Percentiles rank a stretch among this genome's conserved stretches.
Conservation (phyloP, 2,797 vertebrate species). For the Odontamblyopus lacepedii region DNA sequence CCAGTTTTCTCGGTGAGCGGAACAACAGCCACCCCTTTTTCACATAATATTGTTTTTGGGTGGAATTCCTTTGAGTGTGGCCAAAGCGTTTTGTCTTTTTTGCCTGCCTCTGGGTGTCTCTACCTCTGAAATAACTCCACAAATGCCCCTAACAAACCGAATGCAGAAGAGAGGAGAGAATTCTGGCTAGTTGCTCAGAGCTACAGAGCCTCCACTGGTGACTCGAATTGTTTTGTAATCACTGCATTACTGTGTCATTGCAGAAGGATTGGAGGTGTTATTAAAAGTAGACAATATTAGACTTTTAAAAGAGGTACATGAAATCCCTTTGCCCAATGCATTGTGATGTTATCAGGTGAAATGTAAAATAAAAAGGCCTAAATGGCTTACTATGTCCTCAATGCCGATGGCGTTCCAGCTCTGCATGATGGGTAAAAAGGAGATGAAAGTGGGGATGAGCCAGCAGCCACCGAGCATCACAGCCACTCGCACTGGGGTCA, state of each 20-base stretch:
- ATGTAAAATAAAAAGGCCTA: slow-evolving; percentile 1
- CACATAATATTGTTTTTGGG: slow-evolving; percentile 28
- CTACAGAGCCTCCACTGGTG: slow-evolving; percentile 45
- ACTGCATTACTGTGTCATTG: slow-evolving; percentile 49
- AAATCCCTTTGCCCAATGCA: slow-evolving; percentile 11
- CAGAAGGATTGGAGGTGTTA: slow-evolving; percentile 53
- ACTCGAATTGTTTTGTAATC: slow-evolving; percentile 57
- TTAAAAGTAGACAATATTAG: slow-evolving; percentile 43
- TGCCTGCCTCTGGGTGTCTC: slow-evolving; percentile 46
- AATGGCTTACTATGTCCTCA: slow-evolving; percentile 77
- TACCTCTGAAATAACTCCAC: slow-evolving; percentile 45
- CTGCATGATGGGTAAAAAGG: slow-evolving; percentile 86
- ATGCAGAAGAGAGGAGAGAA: slow-evolving; percentile 34
- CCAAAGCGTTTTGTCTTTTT: slow-evolving; percentile 48
- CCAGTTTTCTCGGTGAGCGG: too few relatives aligned
- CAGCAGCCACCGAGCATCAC: slow-evolving; percentile 83
- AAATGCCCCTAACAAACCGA: slow-evolving; percentile 45
- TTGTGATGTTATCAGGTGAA: background rate
- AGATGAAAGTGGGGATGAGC: slow-evolving; percentile 84
- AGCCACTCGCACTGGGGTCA: slow-evolving; percentile 80
- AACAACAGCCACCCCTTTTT: too few relatives aligned
- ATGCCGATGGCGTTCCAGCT: slow-evolving; percentile 86
- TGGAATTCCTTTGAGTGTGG: slow-evolving; percentile 48
- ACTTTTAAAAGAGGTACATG: slow-evolving; percentile 10
- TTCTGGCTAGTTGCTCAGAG: slow-evolving; percentile 43